These are phyloP conservation scores for Drosophila nasuta DNA, from an alignment of 1,140 invertebrate species.

Conservation along the genomic window DNA sequence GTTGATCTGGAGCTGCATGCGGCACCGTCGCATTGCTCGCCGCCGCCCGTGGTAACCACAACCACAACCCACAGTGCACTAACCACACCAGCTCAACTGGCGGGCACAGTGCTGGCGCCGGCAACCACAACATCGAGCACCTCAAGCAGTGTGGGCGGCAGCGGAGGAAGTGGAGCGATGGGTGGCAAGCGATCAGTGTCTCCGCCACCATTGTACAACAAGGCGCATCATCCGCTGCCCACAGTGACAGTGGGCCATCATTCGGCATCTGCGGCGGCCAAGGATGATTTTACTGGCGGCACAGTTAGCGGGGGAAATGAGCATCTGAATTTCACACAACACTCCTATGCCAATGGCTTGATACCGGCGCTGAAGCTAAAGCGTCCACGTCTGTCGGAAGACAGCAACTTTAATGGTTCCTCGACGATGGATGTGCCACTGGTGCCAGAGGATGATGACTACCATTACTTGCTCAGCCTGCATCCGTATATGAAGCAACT, in stretches of 20 bases:
- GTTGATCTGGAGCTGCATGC: conserved; percentile 35
- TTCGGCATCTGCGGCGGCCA: conserved; percentile 45
- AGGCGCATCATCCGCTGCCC: conserved; percentile 76
- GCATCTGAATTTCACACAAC: conserved; percentile 78
- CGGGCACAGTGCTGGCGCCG: conserved; percentile 58
- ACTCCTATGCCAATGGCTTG: conserved; percentile 79
- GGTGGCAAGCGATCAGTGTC: conserved; percentile 74
- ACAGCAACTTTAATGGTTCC: conserved; percentile 83
- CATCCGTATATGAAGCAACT: conserved; percentile 84
- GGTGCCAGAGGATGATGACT: conserved; percentile 83
- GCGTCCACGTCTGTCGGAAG: conserved; percentile 76
- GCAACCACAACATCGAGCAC: conserved; percentile 69
- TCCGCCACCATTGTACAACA: conserved; percentile 78
- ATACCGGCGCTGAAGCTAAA: conserved; percentile 80
- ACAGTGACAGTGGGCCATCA: conserved; percentile 51
- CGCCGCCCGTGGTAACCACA: conserved; percentile 64
- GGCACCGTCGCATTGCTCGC: conserved; percentile 55
- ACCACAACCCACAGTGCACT: conserved; percentile 54
- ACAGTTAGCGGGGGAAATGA: conserved; percentile 36
- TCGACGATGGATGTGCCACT: conserved; percentile 77
- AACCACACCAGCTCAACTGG: conserved; percentile 40
- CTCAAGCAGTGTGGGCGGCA: conserved; percentile 47
- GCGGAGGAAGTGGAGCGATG: conserved; percentile 26
- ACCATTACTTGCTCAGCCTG: conserved; percentile 82
- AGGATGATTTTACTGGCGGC: conserved; percentile 53